These are phyloP conservation scores for Poecilia wingei DNA, from an alignment of 2,797 vertebrate species.

Conservation along the genomic window DNA sequence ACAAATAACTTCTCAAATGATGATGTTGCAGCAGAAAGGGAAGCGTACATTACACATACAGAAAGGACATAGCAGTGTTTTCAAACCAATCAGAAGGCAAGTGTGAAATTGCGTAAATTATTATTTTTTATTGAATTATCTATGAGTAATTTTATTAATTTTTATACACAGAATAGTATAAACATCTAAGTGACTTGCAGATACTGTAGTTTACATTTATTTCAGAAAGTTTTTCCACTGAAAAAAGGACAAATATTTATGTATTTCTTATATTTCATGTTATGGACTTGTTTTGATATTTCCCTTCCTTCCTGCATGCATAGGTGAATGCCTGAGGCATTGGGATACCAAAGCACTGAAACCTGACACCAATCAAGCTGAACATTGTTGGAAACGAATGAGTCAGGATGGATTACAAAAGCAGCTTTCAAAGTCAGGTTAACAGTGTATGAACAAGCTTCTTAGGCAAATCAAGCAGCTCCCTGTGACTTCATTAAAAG, in stretches of 20 bases:
- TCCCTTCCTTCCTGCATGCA: background rate
- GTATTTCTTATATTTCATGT: background rate
- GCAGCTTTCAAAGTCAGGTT: background rate
- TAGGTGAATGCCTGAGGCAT: background rate
- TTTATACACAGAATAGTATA: background rate
- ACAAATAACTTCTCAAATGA: slow-evolving; percentile 7
- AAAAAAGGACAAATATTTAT: background rate
- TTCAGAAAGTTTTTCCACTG: background rate
- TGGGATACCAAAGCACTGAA: background rate
- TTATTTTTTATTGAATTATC: background rate
- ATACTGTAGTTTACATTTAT: background rate
- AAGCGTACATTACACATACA: background rate
- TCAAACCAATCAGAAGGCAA: background rate
- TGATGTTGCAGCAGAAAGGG: background rate
- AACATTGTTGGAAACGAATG: background rate
- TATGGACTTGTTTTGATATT: background rate
- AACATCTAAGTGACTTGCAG: background rate
- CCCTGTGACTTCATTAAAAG: background rate
- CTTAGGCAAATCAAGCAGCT: background rate
- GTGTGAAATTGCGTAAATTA: slow-evolving; percentile 4
- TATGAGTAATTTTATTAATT: background rate
- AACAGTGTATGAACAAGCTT: background rate
- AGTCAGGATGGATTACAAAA: background rate
- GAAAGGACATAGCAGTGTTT: background rate
- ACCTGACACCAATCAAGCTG: slow-evolving; percentile 3